Conservation (phyloP, 2,888 invertebrate genomes). For the Drosophila aldrichi region DNA sequence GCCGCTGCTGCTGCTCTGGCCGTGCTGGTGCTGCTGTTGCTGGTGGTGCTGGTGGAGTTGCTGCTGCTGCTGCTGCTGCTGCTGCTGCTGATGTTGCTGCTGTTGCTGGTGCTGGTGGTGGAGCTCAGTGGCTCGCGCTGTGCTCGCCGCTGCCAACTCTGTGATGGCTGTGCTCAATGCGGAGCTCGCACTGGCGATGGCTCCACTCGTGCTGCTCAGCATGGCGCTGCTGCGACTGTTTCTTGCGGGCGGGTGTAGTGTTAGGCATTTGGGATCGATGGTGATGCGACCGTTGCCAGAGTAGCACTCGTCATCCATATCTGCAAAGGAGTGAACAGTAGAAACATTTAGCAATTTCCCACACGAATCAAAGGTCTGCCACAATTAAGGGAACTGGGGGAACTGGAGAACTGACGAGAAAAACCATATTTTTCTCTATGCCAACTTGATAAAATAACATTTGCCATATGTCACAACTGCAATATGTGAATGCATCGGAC, state of each 20-base stretch:
- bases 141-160: conserved; percentile 51
- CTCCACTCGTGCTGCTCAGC: conserved; percentile 59
- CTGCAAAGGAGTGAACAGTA: conserved; percentile 85
- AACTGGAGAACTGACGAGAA: neutral
- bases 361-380: neutral
- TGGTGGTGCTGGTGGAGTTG: neutral
- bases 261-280: conserved; percentile 80
- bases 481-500: neutral
- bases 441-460: neutral
- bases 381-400: neutral
- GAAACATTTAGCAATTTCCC: neutral
- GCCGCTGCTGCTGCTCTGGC: conserved; percentile 20
- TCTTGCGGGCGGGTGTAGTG: conserved; percentile 66
- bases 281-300: conserved; percentile 87
- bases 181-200: conserved; percentile 55
- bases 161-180: conserved; percentile 61
- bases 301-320: conserved; percentile 96
- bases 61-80: neutral
- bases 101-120: conserved; percentile 15
- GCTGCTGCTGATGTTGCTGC: neutral
- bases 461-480: neutral
- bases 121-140: conserved; percentile 28
- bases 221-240: conserved; percentile 56
- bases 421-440: neutral
- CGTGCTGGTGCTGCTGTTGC: conserved; percentile 1